Evolutionary conservation across 2,113 vertebrate genomes (phyloP).

Genomic region (Rallus limicola): DNA sequence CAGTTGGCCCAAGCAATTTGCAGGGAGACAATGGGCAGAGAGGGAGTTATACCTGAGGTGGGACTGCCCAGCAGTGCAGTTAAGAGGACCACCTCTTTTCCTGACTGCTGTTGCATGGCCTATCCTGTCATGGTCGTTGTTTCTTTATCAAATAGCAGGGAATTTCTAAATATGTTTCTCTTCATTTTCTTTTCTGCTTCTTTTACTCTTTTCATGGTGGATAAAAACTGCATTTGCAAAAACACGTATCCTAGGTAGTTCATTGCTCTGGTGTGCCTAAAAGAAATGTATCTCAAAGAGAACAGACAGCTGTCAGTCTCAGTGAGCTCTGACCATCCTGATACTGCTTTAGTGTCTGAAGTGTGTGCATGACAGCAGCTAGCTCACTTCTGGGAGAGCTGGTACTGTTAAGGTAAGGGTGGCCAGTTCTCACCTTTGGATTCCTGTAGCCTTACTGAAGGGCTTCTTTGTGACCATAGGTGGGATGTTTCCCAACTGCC

Average conservation of each 20-base stretch:
- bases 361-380: not conserved
- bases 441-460: not conserved
- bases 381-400: not conserved
- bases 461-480: not conserved
- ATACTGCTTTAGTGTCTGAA: not conserved
- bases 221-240: not conserved
- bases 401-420: fast-evolving
- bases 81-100: not conserved
- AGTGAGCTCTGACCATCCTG: not conserved
- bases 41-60: not conserved
- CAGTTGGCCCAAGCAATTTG: not conserved
- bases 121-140: not conserved
- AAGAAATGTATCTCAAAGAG: not conserved
- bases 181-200: not conserved
- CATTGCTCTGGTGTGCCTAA: not conserved
- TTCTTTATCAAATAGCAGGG: not conserved
- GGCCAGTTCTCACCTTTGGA: not conserved
- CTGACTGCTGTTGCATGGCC: not conserved
- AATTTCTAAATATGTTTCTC: not conserved
- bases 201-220: not conserved
- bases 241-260: not conserved
- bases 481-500: not conserved
- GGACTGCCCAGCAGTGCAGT: not conserved
- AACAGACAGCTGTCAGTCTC: not conserved
- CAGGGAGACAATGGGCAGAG: not conserved